Base-by-base conservation (phyloP, 2,888 invertebrate species). In the Acrobeloides nanus region DNA sequence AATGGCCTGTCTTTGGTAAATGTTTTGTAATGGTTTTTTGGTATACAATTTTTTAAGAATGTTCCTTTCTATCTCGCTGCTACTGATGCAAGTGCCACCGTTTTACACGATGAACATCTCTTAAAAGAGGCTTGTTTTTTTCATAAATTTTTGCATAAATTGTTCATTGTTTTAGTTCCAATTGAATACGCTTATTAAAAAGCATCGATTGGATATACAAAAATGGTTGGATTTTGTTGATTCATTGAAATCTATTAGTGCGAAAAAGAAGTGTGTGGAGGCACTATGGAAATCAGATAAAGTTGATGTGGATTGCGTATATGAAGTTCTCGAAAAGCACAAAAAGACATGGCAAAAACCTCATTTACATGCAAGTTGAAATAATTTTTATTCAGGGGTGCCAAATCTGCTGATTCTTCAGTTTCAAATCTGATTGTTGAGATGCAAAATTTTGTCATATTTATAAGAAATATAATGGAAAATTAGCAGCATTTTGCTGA, bases 41-140 rank as follows among this genome's bases (percentile, higher is more conserved):
- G 26, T 24, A 18, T 25, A 8, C 6, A 8, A 6, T n/a, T 25
- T 31, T 68, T 43, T 35, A 53, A 50, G 43, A 12, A 40, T 69
- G 55, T 61, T 0, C 69, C 69, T 1, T 69, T 67, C 38, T 61
- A 64, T 49, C 42, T 64, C 42, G 64, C 68, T 7, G 51, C 51
- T 29, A 42, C 62, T 40, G 57, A 57, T 32, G 53, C 54, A 18
- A 53, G 42, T 33, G 51, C 51, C 3, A 43, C 55, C 4, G 41
- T 57, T 23, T 49, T 61, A 24, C 68, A 68, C 43, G 68, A 68
- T 46, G 61, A 66, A 26, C 46, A 63, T 18, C 46, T 68, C 18
- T 25, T 66, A 33, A 55, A 48, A 37, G 46, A 66, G 20, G 48
- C 48, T 15, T 15, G n/a, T 31, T 15, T 39, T 23, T 15, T 26